Conservation (phyloP, 2,888 invertebrate species). For the Frankliniella intonsa region DNA sequence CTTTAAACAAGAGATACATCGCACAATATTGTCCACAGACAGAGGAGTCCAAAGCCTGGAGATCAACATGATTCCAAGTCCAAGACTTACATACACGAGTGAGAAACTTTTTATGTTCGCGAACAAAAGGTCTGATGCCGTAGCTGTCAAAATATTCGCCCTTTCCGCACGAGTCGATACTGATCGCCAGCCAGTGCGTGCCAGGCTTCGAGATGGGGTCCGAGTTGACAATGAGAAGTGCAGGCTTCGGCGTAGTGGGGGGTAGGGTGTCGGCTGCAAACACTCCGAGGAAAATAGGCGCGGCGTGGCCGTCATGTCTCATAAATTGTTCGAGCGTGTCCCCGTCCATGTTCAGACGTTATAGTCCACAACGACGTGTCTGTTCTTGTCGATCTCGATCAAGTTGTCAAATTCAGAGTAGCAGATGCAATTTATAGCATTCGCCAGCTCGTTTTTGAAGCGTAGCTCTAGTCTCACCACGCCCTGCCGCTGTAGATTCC, state of each 20-base stretch:
- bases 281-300: conserved; percentile 1
- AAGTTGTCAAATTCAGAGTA: conserved; percentile 35
- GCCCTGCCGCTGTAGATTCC: conserved; percentile 14
- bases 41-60: neutral
- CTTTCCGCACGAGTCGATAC: neutral
- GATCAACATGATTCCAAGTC: neutral
- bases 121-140: conserved; percentile 9
- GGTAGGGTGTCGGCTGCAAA: neutral
- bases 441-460: conserved; percentile 36
- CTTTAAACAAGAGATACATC: neutral
- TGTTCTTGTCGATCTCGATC: conserved; percentile 40
- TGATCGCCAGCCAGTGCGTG: conserved; percentile 16
- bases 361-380: conserved; percentile 37
- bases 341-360: conserved; percentile 27
- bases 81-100: neutral
- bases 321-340: neutral
- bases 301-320: neutral
- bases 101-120: neutral
- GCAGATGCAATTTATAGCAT: conserved; percentile 39
- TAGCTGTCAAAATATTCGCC: conserved; percentile 31
- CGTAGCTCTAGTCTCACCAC: conserved; percentile 29
- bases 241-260: neutral
- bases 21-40: neutral
- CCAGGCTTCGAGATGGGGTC: conserved; percentile 12
- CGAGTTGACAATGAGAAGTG: conserved; percentile 16